Conservation (phyloP, 2,113 vertebrate genomes). For the Cricetomys ansorgei region DNA sequence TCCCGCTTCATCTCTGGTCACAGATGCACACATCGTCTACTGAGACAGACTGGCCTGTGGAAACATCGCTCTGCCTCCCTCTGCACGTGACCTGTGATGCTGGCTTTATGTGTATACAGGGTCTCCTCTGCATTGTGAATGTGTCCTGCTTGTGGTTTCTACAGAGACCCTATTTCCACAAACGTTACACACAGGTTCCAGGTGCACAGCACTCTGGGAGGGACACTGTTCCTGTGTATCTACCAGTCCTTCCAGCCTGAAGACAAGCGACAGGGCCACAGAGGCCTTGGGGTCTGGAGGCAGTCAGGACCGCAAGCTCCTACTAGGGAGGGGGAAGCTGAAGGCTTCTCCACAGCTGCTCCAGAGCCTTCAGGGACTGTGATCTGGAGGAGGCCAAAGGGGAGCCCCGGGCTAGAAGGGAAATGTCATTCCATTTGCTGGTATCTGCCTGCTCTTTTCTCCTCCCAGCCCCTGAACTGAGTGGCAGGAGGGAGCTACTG, state of each 20-base stretch:
- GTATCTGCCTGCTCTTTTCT: not conserved
- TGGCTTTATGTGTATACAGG: not conserved
- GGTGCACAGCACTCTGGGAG: not conserved
- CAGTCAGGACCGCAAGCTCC: not conserved
- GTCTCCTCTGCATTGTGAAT: not conserved
- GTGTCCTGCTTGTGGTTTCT: too few species aligned
- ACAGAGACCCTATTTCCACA: not conserved
- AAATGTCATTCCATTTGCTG: not conserved
- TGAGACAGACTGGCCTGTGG: not conserved
- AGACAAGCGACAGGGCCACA: not conserved
- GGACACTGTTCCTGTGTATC: not conserved
- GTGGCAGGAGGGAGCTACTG: too few species aligned
- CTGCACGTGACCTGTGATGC: not conserved
- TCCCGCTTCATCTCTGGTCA: rapidly evolving
- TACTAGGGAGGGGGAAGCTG: not conserved
- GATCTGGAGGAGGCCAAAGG: too few species aligned
- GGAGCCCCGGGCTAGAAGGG: not conserved
- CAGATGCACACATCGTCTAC: too few species aligned
- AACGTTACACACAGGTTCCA: not conserved
- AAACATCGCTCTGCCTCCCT: not conserved
- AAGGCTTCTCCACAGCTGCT: not conserved
- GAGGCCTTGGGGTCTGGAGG: not conserved
- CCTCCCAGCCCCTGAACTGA: not conserved
- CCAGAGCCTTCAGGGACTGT: not conserved
- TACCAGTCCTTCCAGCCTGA: not conserved